A percentile compares a stretch with the other conserved stretches of the same genome.
Evolutionary conservation across 1,140 invertebrate species (phyloP).

Genomic region (Drosophila sturtevanti): DNA sequence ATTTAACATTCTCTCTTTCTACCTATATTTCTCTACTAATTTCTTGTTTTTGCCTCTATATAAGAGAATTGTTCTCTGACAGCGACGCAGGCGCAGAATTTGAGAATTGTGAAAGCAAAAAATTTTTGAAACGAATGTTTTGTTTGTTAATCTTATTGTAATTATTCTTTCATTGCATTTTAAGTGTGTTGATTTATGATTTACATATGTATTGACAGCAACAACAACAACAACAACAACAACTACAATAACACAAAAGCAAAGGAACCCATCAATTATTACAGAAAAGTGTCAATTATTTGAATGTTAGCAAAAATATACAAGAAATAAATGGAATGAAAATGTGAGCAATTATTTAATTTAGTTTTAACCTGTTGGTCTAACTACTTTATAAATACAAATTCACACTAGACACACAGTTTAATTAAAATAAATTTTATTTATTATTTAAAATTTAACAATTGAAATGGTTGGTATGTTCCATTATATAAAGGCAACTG

Average conservation of each 20-base stretch:
- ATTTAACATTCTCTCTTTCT: neutral
- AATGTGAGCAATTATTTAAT: too few species aligned
- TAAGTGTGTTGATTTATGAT: constrained; percentile 18
- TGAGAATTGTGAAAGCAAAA: neutral
- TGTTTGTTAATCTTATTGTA: constrained; percentile 51
- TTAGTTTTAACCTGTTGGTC: too few species aligned
- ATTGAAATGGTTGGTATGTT: too few species aligned
- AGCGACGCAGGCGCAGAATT: constrained; percentile 42
- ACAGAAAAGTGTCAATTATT: neutral
- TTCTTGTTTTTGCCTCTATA: constrained; percentile 21
- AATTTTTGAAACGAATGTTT: constrained; percentile 32
- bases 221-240: neutral
- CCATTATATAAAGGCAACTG: too few species aligned
- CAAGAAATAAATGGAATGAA: neutral
- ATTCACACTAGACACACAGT: too few species aligned
- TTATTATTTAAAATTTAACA: too few species aligned
- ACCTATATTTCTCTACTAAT: neutral
- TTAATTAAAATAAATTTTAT: too few species aligned
- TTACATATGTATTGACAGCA: constrained; percentile 8
- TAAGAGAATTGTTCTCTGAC: constrained; percentile 37
- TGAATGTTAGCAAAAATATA: neutral
- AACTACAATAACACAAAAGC: neutral
- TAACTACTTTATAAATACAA: too few species aligned
- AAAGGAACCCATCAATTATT: neutral
- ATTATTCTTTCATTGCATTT: constrained; percentile 37